Conservation (phyloP, 2,888 invertebrate genomes). For the Cynaeus angustus region DNA sequence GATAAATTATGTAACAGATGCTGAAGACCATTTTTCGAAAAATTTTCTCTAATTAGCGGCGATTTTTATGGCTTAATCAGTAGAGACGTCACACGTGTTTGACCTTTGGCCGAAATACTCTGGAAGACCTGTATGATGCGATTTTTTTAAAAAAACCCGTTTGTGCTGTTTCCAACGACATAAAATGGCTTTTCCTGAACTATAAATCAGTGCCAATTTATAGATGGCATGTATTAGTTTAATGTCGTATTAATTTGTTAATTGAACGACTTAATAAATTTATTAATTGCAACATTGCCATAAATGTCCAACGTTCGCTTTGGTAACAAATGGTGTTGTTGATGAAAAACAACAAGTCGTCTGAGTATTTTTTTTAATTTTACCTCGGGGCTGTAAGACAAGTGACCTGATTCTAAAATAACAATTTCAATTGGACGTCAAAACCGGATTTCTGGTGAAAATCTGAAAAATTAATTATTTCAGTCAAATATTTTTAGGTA, state of each 20-base stretch:
- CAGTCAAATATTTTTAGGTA: too few species aligned
- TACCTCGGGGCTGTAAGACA: constrained; percentile 12
- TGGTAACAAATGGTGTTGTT: constrained; percentile 18
- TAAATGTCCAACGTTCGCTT: constrained; percentile 25
- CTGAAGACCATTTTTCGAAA: background rate
- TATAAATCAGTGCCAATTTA: constrained; percentile 44
- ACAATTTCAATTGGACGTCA: too few species aligned
- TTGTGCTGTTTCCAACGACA: constrained; percentile 12
- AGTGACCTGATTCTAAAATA: constrained; percentile 16
- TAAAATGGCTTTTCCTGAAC: constrained; percentile 23
- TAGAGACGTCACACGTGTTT: constrained; percentile 33
- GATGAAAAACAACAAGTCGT: constrained; percentile 8
- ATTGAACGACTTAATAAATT: constrained; percentile 43
- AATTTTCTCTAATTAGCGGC: constrained; percentile 5
- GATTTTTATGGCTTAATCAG: constrained; percentile 22
- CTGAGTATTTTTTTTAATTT: constrained; percentile 25
- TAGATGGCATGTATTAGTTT: constrained; percentile 39
- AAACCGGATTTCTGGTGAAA: too few species aligned
- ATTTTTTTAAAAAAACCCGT: constrained; percentile 27
- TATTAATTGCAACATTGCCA: constrained; percentile 40
- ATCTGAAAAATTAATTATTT: too few species aligned
- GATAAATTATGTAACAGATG: constrained; percentile 22
- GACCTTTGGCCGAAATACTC: constrained; percentile 39
- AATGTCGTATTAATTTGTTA: constrained; percentile 44
- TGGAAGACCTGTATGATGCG: constrained; percentile 9